Conservation (phyloP, 23 tunicate genomes). For the Clavelina lepadiformis region DNA sequence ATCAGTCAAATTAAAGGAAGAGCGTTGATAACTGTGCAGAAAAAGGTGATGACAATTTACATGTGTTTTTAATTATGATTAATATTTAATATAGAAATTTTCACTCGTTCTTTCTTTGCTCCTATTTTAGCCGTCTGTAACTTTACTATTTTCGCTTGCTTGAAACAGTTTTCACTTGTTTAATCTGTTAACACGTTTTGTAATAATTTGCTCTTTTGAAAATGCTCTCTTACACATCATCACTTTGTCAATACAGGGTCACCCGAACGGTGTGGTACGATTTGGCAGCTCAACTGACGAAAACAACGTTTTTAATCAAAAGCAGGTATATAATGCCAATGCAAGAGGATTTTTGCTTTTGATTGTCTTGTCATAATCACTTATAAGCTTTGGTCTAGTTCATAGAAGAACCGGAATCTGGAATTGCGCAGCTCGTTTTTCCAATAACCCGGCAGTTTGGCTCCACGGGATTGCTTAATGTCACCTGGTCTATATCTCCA, state of each 20-base stretch:
- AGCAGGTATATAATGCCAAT: background rate
- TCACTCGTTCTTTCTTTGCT: no score
- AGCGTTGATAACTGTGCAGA: conserved; percentile 52
- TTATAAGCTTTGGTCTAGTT: background rate
- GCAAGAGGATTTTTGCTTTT: background rate
- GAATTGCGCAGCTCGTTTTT: conserved; percentile 49
- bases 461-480: conserved; percentile 27
- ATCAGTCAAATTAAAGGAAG: conserved; percentile 40
- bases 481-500: conserved; percentile 39
- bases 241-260: conserved; percentile 43
- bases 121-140: no score
- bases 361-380: background rate
- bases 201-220: no score
- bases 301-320: background rate
- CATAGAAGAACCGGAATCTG: conserved; percentile 44
- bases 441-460: conserved; percentile 47
- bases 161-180: no score
- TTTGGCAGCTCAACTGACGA: conserved; percentile 22
- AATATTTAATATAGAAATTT: background rate
- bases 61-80: no score
- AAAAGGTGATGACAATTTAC: conserved; percentile 37
- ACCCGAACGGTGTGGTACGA: conserved; percentile 50
- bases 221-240: no score
- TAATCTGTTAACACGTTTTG: no score
- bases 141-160: no score